A percentile compares a stretch with the other conserved stretches of the same genome.
phyloP scores from a whole-genome alignment of 1,140 invertebrate genomes.

The Musca domestica region DNA sequence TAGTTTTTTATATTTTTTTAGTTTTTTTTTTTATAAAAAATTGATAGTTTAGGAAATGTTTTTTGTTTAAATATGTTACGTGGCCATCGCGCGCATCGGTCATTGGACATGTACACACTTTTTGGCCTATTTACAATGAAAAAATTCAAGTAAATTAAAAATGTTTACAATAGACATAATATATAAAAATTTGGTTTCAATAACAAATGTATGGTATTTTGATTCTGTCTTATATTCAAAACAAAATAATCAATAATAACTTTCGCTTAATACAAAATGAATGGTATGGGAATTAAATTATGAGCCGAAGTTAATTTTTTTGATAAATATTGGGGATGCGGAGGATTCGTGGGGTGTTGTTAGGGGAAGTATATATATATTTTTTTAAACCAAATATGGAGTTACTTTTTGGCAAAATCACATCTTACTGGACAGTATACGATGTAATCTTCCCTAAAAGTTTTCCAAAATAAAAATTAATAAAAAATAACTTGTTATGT shows the following conservation, averaged over 20 bases:
- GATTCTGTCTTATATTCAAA: constrained; percentile 27
- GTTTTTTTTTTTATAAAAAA: constrained; percentile 33
- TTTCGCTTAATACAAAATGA: not conserved
- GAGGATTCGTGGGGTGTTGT: not conserved
- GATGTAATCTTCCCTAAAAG: too few relatives aligned
- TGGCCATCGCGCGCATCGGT: constrained; percentile 55
- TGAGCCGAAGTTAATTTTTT: not conserved
- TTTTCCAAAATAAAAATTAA: too few relatives aligned
- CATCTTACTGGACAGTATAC: too few relatives aligned
- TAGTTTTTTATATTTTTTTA: constrained; percentile 30
- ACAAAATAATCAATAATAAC: constrained; percentile 26
- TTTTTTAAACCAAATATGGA: too few relatives aligned
- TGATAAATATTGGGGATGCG: not conserved
- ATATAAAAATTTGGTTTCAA: not conserved
- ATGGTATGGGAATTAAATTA: not conserved
- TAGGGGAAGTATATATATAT: not conserved
- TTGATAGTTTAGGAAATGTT: constrained; percentile 21
- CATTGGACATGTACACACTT: constrained; percentile 55
- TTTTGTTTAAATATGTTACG: constrained; percentile 34
- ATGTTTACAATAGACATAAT: constrained; percentile 26
- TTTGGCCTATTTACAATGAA: constrained; percentile 55
- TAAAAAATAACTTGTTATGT: too few relatives aligned
- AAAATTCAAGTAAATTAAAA: constrained; percentile 54
- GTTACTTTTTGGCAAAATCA: too few relatives aligned
- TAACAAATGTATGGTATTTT: constrained; percentile 20